Conservation (phyloP, 2,113 vertebrate genomes). For the Caranx ignobilis region DNA sequence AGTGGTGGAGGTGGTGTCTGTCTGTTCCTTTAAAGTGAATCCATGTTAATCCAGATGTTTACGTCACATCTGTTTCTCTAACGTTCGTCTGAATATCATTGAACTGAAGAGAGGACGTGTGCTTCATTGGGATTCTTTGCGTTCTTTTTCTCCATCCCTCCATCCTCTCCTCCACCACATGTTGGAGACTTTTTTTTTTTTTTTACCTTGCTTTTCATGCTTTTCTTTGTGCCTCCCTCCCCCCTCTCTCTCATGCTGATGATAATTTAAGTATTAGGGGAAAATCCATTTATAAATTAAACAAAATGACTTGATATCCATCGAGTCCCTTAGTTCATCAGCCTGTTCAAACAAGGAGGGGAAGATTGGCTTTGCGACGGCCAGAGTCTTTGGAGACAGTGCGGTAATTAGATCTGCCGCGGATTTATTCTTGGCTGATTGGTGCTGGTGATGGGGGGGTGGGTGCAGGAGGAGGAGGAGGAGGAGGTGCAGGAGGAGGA, state of each 20-base stretch:
- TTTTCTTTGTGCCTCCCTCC: constrained; percentile 21
- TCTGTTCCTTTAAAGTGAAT: too few species aligned
- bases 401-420: constrained; percentile 99
- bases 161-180: constrained; percentile 33
- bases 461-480: neutral
- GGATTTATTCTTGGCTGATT: constrained; percentile 99
- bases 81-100: too few species aligned
- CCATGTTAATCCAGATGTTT: too few species aligned
- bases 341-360: constrained; percentile 98
- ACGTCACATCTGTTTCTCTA: too few species aligned
- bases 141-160: constrained; percentile 4
- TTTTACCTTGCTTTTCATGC: constrained; percentile 36
- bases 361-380: constrained; percentile 97
- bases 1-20: too few species aligned
- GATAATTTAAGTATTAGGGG: constrained; percentile 99
- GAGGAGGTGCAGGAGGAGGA: too few species aligned
- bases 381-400: constrained; percentile 95
- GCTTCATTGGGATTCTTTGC: constrained; percentile 47
- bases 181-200: constrained; percentile 27
- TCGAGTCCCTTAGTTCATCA: constrained; percentile 99
- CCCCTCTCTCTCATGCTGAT: constrained; percentile 72
- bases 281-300: constrained; percentile 99
- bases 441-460: constrained; percentile 61
- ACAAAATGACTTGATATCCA: constrained; percentile 99
- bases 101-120: constrained; percentile 18